A percentile compares a stretch with the other conserved stretches of the same genome.
phyloP scores from a whole-genome alignment of 1,140 invertebrate species.

The Ips nitidus region DNA sequence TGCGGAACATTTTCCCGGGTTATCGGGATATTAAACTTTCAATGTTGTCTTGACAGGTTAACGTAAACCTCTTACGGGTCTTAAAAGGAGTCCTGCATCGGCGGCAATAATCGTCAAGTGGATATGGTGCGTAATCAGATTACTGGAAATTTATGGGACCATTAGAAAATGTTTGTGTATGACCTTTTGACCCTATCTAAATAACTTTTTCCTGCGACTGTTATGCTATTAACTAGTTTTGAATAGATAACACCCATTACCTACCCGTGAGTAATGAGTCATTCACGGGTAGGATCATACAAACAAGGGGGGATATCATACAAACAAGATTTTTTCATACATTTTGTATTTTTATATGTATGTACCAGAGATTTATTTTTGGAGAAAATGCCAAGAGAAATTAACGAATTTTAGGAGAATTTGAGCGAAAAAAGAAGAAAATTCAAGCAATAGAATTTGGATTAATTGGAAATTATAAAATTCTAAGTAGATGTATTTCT shows the following conservation, averaged over 20 bases:
- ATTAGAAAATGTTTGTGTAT: conserved; percentile 22
- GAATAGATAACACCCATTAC: background rate
- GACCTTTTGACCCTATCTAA: conserved; percentile 29
- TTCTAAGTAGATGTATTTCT: no score
- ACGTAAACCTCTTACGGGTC: conserved; percentile 32
- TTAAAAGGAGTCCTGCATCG: conserved; percentile 30
- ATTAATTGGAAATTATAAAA: no score
- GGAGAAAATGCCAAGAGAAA: no score
- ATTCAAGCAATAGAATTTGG: no score
- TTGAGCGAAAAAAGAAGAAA: no score
- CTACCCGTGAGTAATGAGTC: no score
- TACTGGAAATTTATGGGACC: conserved; percentile 28
- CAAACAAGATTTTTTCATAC: no score
- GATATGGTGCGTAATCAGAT: conserved; percentile 35
- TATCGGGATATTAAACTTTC: conserved; percentile 32
- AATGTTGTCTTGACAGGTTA: conserved; percentile 29
- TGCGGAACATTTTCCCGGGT: conserved; percentile 17
- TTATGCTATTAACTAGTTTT: conserved; percentile 6
- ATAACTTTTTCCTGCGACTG: conserved; percentile 13
- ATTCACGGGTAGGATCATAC: background rate
- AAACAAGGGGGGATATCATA: no score
- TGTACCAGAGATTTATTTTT: no score
- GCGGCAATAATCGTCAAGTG: conserved; percentile 27
- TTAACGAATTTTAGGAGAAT: no score
- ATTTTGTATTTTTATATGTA: no score